phyloP scores from a whole-genome alignment of 2,888 invertebrate genomes.

The Druceiella hillmani region DNA sequence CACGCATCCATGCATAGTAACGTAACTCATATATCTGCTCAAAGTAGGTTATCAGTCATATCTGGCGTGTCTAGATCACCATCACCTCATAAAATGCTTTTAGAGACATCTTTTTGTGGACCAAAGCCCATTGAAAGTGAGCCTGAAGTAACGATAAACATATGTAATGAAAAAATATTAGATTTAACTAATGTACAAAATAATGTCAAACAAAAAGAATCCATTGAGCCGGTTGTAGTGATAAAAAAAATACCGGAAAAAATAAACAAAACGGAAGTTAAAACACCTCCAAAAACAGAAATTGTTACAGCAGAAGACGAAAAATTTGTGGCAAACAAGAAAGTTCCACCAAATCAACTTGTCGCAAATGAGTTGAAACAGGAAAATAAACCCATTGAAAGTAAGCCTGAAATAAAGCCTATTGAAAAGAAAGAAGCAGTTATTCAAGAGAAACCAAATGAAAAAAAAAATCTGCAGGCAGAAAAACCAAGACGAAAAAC shows the following conservation, averaged over 20 bases:
- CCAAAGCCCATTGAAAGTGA: constrained; percentile 63
- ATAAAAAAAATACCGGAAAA: too few relatives aligned
- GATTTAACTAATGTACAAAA: constrained; percentile 41
- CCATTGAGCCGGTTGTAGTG: too few relatives aligned
- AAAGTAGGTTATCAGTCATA: constrained; percentile 38
- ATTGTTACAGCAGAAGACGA: not conserved
- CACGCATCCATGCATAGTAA: constrained; percentile 28
- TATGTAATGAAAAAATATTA: constrained; percentile 40
- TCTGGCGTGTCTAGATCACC: constrained; percentile 65
- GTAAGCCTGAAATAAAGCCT: constrained; percentile 44
- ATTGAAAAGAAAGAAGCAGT: constrained; percentile 45
- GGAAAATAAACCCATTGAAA: not conserved
- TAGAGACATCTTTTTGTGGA: constrained; percentile 89
- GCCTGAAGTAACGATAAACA: constrained; percentile 46
- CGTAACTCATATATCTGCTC: constrained; percentile 22
- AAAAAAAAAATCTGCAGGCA: constrained; percentile 30
- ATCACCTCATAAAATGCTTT: constrained; percentile 84
- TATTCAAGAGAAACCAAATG: constrained; percentile 41
- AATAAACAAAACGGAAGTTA: not conserved
- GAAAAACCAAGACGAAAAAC: not conserved
- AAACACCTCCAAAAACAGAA: not conserved
- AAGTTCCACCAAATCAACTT: not conserved
- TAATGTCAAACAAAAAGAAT: too few relatives aligned
- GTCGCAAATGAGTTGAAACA: not conserved
- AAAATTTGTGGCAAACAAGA: not conserved